Conservation (phyloP, 2,888 invertebrate species). For the Xanthostigma xanthostigma region DNA sequence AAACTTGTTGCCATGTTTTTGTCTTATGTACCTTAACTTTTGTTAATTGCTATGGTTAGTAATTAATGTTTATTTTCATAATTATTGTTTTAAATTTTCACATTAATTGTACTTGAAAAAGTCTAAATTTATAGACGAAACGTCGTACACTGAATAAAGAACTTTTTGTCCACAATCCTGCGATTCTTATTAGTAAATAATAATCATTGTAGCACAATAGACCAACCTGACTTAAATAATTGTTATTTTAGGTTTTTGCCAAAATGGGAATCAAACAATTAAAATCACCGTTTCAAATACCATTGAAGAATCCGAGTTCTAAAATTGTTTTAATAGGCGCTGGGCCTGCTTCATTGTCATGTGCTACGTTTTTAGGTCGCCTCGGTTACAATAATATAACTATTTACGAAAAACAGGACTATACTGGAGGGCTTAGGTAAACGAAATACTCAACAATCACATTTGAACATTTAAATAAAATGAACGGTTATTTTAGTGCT, state of each 20-base stretch:
- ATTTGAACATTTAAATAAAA: background rate
- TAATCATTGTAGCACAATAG: too few relatives aligned
- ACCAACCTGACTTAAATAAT: background rate
- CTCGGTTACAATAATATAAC: conserved; percentile 85
- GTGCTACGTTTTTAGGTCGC: conserved; percentile 88
- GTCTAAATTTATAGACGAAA: too few relatives aligned
- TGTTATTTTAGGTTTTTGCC: conserved; percentile 58
- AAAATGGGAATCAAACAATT: conserved; percentile 86
- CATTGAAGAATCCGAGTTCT: conserved; percentile 38
- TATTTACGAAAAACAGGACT: conserved; percentile 79
- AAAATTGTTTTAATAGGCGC: conserved; percentile 84
- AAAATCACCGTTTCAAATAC: conserved; percentile 52
- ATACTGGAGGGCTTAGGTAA: conserved; percentile 80
- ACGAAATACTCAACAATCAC: background rate
- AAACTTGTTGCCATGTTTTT: too few relatives aligned
- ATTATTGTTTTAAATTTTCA: too few relatives aligned
- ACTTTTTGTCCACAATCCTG: too few relatives aligned
- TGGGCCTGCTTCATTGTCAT: conserved; percentile 92
- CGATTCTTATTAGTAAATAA: too few relatives aligned
- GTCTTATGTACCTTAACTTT: too few relatives aligned
- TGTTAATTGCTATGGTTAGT: too few relatives aligned
- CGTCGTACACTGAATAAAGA: too few relatives aligned
- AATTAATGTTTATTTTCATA: too few relatives aligned
- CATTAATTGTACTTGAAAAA: too few relatives aligned
- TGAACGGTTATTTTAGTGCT: conserved; percentile 42